phyloP scores from a whole-genome alignment of 1,140 invertebrate species.

The Zaprionus davidi region DNA sequence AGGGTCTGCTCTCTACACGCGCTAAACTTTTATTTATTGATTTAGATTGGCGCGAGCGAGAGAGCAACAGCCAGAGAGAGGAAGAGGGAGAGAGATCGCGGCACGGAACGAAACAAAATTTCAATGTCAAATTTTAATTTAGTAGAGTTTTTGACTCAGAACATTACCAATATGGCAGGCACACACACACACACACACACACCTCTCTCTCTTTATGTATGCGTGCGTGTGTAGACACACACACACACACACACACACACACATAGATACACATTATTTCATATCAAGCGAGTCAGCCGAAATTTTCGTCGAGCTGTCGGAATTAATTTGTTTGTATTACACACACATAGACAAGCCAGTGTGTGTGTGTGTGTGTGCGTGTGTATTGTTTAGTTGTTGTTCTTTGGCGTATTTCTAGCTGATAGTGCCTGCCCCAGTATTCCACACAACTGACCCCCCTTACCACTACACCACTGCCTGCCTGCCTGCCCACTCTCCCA shows the following conservation, averaged over 20 bases:
- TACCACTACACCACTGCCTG: background rate
- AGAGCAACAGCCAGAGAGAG: conserved; percentile 34
- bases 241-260: background rate
- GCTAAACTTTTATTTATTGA: conserved; percentile 72
- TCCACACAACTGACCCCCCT: conserved; percentile 11
- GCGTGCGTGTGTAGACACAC: background rate
- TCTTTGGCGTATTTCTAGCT: conserved; percentile 75
- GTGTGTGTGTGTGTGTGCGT: conserved; percentile 32
- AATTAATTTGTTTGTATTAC: conserved; percentile 57
- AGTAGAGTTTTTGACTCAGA: conserved; percentile 67
- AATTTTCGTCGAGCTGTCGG: conserved; percentile 58
- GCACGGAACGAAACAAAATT: conserved; percentile 56
- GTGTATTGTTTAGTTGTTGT: conserved; percentile 56
- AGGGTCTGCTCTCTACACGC: conserved; percentile 51
- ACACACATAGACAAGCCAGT: conserved; percentile 6
- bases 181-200: conserved; percentile 18
- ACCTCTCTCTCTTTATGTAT: conserved; percentile 5
- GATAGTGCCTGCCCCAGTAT: conserved; percentile 57
- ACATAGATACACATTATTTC: conserved; percentile 25
- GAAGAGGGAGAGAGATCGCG: conserved; percentile 36
- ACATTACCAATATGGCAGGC: conserved; percentile 73
- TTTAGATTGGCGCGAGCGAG: conserved; percentile 46
- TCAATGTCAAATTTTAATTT: conserved; percentile 83
- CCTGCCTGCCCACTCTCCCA: background rate
- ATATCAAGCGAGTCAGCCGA: conserved; percentile 47